phyloP scores from a whole-genome alignment of 2,113 vertebrate species.

The Phoxinus phoxinus region DNA sequence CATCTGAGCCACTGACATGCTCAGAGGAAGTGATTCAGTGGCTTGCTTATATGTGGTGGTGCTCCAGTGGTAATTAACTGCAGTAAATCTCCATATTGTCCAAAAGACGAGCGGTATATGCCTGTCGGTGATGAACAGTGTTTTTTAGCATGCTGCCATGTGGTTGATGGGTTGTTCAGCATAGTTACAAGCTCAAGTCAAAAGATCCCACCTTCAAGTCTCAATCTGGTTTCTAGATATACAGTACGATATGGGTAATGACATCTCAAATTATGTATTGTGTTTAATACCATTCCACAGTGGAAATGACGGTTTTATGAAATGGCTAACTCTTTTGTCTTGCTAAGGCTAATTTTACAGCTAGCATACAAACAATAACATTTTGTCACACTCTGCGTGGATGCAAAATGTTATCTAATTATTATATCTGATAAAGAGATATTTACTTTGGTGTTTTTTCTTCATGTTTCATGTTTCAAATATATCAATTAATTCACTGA shows the following conservation, averaged over 20 bases:
- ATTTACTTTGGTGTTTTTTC: too few species aligned
- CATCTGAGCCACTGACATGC: slow-evolving; percentile 1
- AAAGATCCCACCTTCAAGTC: not conserved
- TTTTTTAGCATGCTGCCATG: not conserved
- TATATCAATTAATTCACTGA: too few species aligned
- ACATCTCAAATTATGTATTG: not conserved
- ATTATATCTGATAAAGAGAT: too few species aligned
- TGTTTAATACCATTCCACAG: not conserved
- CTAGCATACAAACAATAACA: not conserved
- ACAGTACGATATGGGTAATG: not conserved
- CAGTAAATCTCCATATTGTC: slow-evolving; percentile 43
- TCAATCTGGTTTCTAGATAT: not conserved
- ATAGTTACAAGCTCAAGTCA: not conserved
- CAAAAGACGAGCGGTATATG: slow-evolving; percentile 38
- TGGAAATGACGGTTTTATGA: not conserved
- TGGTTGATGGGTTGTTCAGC: not conserved
- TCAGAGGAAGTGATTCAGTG: slow-evolving; percentile 49
- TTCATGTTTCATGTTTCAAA: too few species aligned
- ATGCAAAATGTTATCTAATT: too few species aligned
- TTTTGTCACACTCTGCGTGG: not conserved
- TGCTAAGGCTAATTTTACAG: not conserved
- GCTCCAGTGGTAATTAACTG: slow-evolving; percentile 50
- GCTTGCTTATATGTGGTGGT: slow-evolving; percentile 33
- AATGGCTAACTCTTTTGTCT: not conserved
- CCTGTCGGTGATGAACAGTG: not conserved